Base-by-base conservation (phyloP, 2,888 invertebrate species). In the Nomada ruficornis region DNA sequence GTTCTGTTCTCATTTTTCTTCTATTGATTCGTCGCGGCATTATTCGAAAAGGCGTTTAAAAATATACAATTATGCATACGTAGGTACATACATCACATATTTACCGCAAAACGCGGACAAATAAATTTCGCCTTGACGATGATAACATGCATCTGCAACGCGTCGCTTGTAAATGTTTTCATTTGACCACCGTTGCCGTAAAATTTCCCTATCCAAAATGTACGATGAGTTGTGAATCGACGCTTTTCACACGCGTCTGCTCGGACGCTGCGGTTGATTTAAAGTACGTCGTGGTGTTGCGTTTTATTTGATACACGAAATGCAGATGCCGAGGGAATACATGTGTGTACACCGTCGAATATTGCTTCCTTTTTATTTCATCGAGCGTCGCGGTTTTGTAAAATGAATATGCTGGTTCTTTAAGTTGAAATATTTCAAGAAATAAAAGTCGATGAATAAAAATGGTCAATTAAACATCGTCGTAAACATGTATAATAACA, bases 11-110 rank as follows among this genome's bases (percentile, higher is more conserved):
- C 87, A 80, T 84, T 88, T 81, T 23, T 54, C 26, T 15, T 1
- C 42, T 59, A 18, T 63, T 81, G 84, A 88, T 87, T 86, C 84
- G 86, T 84, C 64, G 75, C 44, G 60, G 55, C 29, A 71, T 77
- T 77, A 72, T 85, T 83, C 69, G 75, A 83, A 78, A 47, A 68
- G 78, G 65, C 72, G 77, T 54, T 73, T 68, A 64, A 76, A 80
- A 83, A 78, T 82, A 86, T 79, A 47, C 15, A 47, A 47, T 47
- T 72, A 76, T 79, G 77, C 47, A 72, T 64, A 63, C 42, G 23
- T n/a, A 36, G 36, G 36, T 7, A 36, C 36, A 36, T 7, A 5
- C 7, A 36, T 36, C 7, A 36, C 36, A 36, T 7, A 7, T 36
- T 7, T 36, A 36, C 36, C 36, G 65, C 70, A 69, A 78, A 83